These are phyloP conservation scores for Dicrostonyx torquatus DNA, from an alignment of 2,797 vertebrate genomes.

Conservation along the genomic window DNA sequence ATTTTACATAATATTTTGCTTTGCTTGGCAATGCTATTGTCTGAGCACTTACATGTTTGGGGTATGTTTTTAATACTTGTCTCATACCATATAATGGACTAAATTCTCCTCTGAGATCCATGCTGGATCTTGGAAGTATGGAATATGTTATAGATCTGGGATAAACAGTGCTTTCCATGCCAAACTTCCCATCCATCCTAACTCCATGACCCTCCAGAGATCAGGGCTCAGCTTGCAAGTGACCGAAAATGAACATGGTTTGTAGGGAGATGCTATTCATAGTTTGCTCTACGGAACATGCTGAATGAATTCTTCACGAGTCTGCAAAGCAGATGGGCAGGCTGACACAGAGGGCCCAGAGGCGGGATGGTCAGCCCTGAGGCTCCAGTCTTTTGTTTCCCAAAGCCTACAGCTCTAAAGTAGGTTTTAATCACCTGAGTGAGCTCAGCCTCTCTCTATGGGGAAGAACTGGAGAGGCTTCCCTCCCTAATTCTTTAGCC, in stretches of 20 bases:
- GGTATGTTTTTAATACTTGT: conserved; percentile 70
- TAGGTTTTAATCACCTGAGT: background rate
- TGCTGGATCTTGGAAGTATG: conserved; percentile 32
- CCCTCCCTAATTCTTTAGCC: background rate
- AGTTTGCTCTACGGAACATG: background rate
- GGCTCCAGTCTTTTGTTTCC: background rate
- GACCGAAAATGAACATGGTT: conserved; percentile 26
- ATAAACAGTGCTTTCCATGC: conserved; percentile 40
- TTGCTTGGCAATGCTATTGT: conserved; percentile 66
- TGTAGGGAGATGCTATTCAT: background rate
- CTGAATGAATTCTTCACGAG: background rate
- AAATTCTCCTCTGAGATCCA: conserved; percentile 65
- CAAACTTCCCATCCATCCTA: conserved; percentile 56
- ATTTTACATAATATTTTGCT: conserved; percentile 74
- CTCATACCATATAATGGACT: conserved; percentile 57
- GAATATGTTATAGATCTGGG: conserved; percentile 50
- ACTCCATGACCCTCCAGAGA: conserved; percentile 39
- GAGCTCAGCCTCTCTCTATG: background rate
- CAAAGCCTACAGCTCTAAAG: background rate
- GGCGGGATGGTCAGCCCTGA: rapidly evolving
- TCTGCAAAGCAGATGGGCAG: background rate
- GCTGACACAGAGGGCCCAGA: background rate
- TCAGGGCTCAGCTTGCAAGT: background rate
- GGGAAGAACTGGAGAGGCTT: conserved; percentile 13
- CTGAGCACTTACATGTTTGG: conserved; percentile 65